Base-by-base conservation (phyloP, 2,113 vertebrate genomes). In the Apodemus speciosus region DNA sequence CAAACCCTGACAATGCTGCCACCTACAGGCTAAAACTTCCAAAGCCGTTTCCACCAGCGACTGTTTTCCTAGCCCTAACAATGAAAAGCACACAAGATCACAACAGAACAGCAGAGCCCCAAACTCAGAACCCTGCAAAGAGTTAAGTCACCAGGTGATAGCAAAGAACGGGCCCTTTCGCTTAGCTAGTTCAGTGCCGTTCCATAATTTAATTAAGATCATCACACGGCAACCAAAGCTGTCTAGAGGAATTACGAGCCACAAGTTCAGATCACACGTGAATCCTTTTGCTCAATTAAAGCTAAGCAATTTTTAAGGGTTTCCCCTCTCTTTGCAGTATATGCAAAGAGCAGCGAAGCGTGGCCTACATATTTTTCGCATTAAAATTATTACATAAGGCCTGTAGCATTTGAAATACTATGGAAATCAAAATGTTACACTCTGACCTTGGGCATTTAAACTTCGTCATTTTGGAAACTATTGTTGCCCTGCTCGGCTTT, bases 1-100 rank as follows among this genome's bases (percentile, higher is more conserved):
- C 96, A 98, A 98, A 96, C 71, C 56, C 98, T 98, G 96, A 77
- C 98, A 98, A 98, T 98, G 98, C 98, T 98, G 98, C 98, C 98
- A 98, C 97, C 98, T 98, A 97, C 95, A 95, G 98, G 90, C 93
- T 13, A 0, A 77, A 72, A 0, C 6, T 0, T 68, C 88, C 90
- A 85, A 88, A 51, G n/a, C 4, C 88, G 85, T 75, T 90, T 75
- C 58, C 0, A 16, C 60, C 1, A n/a, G 79, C n/a, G 69, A 40
- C 0, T 6, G 4, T 40, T 23, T 68, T 60, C 40, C 3, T 64
- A 0, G 32, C 23, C 23, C 11, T 21, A 3, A 85, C 90, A 92
- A 92, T 71, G 60, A 95, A 94, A 95, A 25, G 30, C 38, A n/a
- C 6, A 56, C n/a, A 56, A 85, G 88, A 89, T 25, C 32, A 43